Base-by-base conservation (phyloP, 2,113 vertebrate species). In the Caloenas nicobarica region DNA sequence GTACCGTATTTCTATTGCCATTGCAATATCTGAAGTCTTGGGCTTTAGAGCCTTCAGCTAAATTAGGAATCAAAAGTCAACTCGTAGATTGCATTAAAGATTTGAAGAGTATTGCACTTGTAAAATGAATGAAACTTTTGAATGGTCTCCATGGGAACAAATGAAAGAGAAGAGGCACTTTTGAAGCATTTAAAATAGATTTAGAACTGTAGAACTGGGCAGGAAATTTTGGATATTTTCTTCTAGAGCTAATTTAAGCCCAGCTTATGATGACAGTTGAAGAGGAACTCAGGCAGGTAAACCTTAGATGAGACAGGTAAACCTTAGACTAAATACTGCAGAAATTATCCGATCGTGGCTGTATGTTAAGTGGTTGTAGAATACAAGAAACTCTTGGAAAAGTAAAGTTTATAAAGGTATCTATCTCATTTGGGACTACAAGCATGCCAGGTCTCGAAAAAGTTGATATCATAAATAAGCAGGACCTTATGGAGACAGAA, bases 141-240 rank as follows among this genome's bases (percentile, higher is more conserved):
- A 93, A 92, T 92, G 80, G 95, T 94, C 86, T 91, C 88, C 92
- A 96, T 97, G 94, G 96, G 94, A 93, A 95, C 83, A 81, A 97
- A 95, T 92, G 92, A 95, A 95, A 81, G 79, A 87, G 81, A 81
- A 74, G 80, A 91, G 69, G 77, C 65, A 21, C 73, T 95, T 95
- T 53, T 64, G 77, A 91, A 71, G 65, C 36, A 18, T 84, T 91
- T 91, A 60, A 92, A 93, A 93, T 71, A 92, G 81, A 92, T 74
- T 86, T 56, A 26, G 88, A 74, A 23, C 36, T 40, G 15, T 53
- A 7, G 65, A 81, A 91, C 3, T 4, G 65, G 91, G 53, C 65
- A 89, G 83, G 10, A 91, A 88, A 72, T 81, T 89, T 48, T 46
- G 77, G 42, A 7, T 74, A 2, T 79, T 93, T 81, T 66, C 23